phyloP scores from a whole-genome alignment of 1,140 invertebrate species.

The Temnothorax curvispinosus region DNA sequence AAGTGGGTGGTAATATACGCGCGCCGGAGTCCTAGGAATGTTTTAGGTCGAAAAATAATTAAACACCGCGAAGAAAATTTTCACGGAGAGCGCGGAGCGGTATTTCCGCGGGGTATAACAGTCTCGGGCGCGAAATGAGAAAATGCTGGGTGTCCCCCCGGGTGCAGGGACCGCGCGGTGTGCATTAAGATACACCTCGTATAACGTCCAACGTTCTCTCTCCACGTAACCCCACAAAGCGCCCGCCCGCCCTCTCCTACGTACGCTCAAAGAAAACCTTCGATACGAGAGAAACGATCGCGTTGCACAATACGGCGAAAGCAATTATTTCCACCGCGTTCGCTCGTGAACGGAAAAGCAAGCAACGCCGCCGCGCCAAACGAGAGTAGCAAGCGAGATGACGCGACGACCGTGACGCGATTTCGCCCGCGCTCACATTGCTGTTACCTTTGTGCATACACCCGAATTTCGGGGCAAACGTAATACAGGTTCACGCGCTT shows the following conservation, averaged over 20 bases:
- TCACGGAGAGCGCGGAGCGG: neutral
- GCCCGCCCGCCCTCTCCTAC: neutral
- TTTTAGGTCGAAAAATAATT: conserved; percentile 52
- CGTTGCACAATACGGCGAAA: conserved; percentile 68
- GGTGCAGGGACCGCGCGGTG: neutral
- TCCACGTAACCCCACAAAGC: conserved; percentile 37
- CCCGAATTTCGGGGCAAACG: conserved; percentile 26
- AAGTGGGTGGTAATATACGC: conserved; percentile 34
- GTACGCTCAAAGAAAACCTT: conserved; percentile 44
- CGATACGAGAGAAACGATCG: conserved; percentile 59
- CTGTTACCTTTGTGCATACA: conserved; percentile 33
- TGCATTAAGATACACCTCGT: conserved; percentile 45
- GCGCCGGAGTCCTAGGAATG: conserved; percentile 1
- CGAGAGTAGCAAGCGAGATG: conserved; percentile 52
- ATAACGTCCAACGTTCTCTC: conserved; percentile 28
- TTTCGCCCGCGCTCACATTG: conserved; percentile 15
- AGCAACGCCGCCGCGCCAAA: conserved; percentile 31
- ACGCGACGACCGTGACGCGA: conserved; percentile 50
- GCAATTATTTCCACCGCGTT: conserved; percentile 60
- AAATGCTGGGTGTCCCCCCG: conserved; percentile 17
- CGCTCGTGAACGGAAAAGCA: conserved; percentile 57
- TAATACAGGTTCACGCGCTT: conserved; percentile 35
- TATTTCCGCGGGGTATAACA: conserved; percentile 47
- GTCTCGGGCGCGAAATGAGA: conserved; percentile 45
- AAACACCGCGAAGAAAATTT: conserved; percentile 52